Evolutionary conservation across 2,113 vertebrate genomes (phyloP).

Genomic region (Benitochromis conjunctus): DNA sequence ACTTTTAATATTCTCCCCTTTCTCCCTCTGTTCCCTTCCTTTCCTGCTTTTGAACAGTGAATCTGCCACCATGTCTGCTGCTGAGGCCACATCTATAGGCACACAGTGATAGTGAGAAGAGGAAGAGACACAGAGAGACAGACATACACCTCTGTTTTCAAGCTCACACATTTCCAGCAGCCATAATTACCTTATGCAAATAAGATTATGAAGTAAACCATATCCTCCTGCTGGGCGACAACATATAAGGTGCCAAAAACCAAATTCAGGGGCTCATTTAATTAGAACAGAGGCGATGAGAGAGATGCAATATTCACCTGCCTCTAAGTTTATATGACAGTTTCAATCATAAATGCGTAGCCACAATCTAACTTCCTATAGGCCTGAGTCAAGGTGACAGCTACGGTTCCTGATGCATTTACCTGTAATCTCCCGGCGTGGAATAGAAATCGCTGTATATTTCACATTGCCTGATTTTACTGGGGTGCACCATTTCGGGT

Average conservation of each 20-base stretch:
- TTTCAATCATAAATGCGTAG: constrained; percentile 18
- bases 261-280: constrained; percentile 47
- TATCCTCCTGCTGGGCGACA: constrained; percentile 36
- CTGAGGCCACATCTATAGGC: background rate
- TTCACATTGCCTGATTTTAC: background rate
- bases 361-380: constrained; percentile 13
- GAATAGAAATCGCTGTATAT: background rate
- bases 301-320: background rate
- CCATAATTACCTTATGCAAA: constrained; percentile 69
- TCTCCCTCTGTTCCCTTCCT: background rate
- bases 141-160: constrained; percentile 9
- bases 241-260: constrained; percentile 35
- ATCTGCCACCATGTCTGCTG: constrained; percentile 1
- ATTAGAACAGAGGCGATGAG: constrained; percentile 44
- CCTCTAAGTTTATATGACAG: background rate
- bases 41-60: constrained; percentile 32
- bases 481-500: background rate
- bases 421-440: background rate
- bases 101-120: background rate
- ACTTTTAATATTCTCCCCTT: constrained; percentile 14
- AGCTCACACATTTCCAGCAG: constrained; percentile 33
- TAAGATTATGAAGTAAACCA: constrained; percentile 56
- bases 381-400: constrained; percentile 18
- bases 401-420: background rate
- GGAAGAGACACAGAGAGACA: background rate